Conservation (phyloP, 2,113 vertebrate genomes). For the Cichladusa arquata region DNA sequence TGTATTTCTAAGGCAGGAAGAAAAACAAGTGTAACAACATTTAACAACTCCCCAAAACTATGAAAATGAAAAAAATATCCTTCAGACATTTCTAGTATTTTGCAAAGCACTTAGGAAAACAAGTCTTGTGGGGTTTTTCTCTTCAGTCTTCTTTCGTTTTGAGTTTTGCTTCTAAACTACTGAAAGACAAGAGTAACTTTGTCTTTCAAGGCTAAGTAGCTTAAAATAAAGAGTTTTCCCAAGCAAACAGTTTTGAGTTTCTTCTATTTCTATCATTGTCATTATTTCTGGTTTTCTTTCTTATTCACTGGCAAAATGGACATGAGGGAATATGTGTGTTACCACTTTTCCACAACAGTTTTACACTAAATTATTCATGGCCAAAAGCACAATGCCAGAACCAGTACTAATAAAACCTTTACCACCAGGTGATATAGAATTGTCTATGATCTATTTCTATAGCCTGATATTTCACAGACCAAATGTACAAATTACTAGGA, state of each 20-base stretch:
- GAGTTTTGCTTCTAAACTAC: background rate
- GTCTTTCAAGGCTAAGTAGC: background rate
- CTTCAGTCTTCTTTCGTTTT: background rate
- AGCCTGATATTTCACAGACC: background rate
- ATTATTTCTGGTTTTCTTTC: background rate
- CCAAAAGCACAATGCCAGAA: background rate
- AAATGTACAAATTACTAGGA: background rate
- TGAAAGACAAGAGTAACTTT: background rate
- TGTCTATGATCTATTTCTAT: background rate
- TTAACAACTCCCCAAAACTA: background rate
- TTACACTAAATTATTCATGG: background rate
- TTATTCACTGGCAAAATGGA: background rate
- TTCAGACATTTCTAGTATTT: background rate
- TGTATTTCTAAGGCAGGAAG: background rate
- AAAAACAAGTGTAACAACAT: background rate
- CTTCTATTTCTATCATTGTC: background rate
- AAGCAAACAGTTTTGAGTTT: background rate
- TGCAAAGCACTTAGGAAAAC: background rate
- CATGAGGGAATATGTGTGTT: background rate
- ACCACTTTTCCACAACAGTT: background rate
- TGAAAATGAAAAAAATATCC: background rate
- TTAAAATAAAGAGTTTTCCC: background rate
- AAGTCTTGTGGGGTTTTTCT: fast-evolving
- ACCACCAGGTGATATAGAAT: background rate
- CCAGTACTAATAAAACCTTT: background rate